Evolutionary conservation across 1,140 invertebrate species (phyloP), one percentile per base, ranked within the genome.

Genomic region (Caenorhabditis brenneri): DNA sequence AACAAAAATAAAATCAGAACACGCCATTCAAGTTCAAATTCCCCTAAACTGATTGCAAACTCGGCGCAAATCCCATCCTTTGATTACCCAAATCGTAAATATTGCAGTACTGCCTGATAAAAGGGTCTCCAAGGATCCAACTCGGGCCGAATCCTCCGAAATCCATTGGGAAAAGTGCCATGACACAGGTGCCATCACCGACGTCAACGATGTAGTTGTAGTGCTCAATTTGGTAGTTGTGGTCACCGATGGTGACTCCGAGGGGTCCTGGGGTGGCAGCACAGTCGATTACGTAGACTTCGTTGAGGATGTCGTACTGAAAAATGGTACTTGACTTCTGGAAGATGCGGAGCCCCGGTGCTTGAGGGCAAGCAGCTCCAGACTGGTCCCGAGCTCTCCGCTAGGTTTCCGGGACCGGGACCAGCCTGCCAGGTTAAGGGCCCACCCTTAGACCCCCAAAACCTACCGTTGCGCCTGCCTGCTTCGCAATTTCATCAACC

Each of bases 81-180:
- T 87, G 65, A 39, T 85, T 81, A 39, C 88, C 88, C 27, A 88
- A 80, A 51, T 89, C 88, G 81, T 88, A 88, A 49, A 88, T 78
- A 15, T 88, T 78, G 39, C 87, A 88, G 53, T 87, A 88, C 51
- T 87, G 60, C 12, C 87, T 69, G 48, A 89, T 88, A 29, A 89
- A 88, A 0, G 82, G 82, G 31, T 79, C 82, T n/a, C 82, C 74
- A 31, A 83, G 74, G n/a, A 83, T 79, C 69, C 69, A 83, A 46
- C 49, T 22, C 0, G 74, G 82, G 39, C 74, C 82, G 33, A 83
- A 83, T 9, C 82, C 82, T 12, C 82, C 82, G n/a, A 48, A 79
- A 48, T 83, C 46, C 31, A 83, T 74, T 65, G 69, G 49, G 49
- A 83, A 79, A 6, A 83, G 33, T 24, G 69, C 49, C 31, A 83